phyloP scores from a whole-genome alignment of 2,888 invertebrate genomes.

The Phengaris arion region DNA sequence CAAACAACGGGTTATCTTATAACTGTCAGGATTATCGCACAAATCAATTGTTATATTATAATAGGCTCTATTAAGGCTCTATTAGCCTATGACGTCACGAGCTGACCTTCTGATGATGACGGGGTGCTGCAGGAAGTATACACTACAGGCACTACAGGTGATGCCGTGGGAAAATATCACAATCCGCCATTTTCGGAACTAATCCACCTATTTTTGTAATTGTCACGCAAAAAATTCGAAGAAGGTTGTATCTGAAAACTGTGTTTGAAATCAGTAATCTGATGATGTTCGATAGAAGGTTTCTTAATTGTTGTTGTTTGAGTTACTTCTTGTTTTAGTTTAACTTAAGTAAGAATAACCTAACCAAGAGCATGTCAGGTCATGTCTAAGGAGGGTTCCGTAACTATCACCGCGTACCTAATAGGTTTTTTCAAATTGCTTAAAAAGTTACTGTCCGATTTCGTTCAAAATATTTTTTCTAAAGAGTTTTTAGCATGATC shows the following conservation, averaged over 20 bases:
- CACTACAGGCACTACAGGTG: neutral
- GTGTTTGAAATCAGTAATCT: neutral
- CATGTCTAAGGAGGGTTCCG: no score
- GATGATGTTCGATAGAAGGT: neutral
- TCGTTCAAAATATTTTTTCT: no score
- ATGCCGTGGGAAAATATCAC: slow-evolving; percentile 11
- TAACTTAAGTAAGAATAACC: no score
- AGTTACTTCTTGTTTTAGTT: no score
- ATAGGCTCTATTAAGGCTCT: neutral
- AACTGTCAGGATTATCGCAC: neutral
- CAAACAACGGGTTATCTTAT: neutral
- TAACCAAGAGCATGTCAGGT: no score
- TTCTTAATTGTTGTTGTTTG: no score
- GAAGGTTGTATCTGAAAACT: neutral
- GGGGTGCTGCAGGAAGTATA: neutral
- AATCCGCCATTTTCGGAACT: slow-evolving; percentile 14
- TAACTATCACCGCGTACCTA: no score
- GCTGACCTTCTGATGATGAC: slow-evolving; percentile 14
- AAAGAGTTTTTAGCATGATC: no score
- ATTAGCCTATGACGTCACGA: neutral
- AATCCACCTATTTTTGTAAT: neutral
- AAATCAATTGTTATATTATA: neutral
- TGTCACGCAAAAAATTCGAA: slow-evolving; percentile 8
- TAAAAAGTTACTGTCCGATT: no score
- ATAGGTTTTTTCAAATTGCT: no score